Evolutionary conservation across 2,797 vertebrate species (phyloP).

Genomic region (Platyrinchus mystaceus): DNA sequence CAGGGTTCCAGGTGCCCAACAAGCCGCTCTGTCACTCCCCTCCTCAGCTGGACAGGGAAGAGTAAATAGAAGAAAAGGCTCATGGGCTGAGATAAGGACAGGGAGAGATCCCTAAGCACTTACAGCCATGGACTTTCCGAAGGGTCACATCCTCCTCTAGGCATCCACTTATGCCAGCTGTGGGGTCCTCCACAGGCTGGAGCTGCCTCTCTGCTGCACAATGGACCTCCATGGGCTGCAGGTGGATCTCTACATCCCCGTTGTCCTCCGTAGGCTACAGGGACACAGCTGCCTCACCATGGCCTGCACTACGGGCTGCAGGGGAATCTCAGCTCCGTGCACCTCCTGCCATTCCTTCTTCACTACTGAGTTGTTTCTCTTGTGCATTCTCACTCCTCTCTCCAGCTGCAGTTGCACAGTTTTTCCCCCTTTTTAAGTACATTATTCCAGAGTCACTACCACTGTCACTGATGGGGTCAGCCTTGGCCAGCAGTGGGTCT

Average conservation of each 20-base stretch:
- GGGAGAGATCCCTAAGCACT: not conserved
- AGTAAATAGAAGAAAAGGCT: not conserved
- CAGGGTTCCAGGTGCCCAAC: not conserved
- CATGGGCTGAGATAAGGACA: not conserved
- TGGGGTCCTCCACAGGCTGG: not conserved
- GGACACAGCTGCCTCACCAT: not conserved
- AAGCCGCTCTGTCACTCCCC: not conserved
- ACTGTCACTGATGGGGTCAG: not conserved
- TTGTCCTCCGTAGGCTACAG: not conserved
- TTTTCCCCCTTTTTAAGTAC: fast-evolving
- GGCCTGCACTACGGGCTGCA: not conserved
- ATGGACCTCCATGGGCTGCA: not conserved
- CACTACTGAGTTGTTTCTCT: not conserved
- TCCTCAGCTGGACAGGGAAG: not conserved
- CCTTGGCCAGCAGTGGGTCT: not conserved
- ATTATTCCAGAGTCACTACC: not conserved
- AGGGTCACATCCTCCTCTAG: not conserved
- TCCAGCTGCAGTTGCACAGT: not conserved
- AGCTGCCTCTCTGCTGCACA: not conserved
- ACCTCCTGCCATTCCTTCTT: not conserved
- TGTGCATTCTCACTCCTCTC: not conserved
- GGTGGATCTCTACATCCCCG: not conserved
- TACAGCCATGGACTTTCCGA: not conserved
- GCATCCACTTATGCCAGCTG: not conserved
- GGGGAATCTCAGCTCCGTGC: not conserved